Evolutionary conservation across 2,797 vertebrate species (phyloP).

Genomic region (Amniataba percoides): DNA sequence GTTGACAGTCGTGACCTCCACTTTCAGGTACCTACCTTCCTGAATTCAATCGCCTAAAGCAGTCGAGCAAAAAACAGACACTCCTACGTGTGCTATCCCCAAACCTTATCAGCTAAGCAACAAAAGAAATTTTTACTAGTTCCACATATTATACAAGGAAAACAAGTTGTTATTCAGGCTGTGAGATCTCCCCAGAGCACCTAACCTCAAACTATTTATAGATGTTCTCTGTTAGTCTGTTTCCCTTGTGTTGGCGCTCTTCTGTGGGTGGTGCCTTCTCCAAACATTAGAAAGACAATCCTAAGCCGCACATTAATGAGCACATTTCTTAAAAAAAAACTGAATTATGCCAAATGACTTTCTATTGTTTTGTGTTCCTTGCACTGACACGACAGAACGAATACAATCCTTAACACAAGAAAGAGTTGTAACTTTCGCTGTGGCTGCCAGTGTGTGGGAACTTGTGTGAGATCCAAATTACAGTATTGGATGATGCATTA

Average conservation of each 20-base stretch:
- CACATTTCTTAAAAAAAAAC: not conserved
- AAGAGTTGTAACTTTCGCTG: not conserved
- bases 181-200: conserved; percentile 75
- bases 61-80: conserved; percentile 26
- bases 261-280: conserved; percentile 71
- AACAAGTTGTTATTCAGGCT: conserved; percentile 81
- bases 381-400: conserved; percentile 8
- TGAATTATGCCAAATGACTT: conserved; percentile 44
- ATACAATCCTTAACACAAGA: not conserved
- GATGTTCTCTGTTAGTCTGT: conserved; percentile 67
- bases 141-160: conserved; percentile 69
- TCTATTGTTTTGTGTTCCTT: conserved; percentile 40
- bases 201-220: conserved; percentile 81
- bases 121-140: conserved; percentile 68
- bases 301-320: conserved; percentile 45
- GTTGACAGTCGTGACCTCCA: conserved; percentile 42
- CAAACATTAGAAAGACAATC: conserved; percentile 70
- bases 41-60: conserved; percentile 30
- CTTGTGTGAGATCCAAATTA: conserved; percentile 4
- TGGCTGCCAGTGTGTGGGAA: conserved; percentile 8
- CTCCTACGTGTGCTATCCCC: conserved; percentile 21
- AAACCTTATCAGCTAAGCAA: conserved; percentile 59
- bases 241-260: conserved; percentile 67
- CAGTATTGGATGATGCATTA: conserved; percentile 1
- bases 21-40: conserved; percentile 23